Evolutionary conservation across 2,113 vertebrate genomes (phyloP).

Genomic region (Cebidichthys violaceus): DNA sequence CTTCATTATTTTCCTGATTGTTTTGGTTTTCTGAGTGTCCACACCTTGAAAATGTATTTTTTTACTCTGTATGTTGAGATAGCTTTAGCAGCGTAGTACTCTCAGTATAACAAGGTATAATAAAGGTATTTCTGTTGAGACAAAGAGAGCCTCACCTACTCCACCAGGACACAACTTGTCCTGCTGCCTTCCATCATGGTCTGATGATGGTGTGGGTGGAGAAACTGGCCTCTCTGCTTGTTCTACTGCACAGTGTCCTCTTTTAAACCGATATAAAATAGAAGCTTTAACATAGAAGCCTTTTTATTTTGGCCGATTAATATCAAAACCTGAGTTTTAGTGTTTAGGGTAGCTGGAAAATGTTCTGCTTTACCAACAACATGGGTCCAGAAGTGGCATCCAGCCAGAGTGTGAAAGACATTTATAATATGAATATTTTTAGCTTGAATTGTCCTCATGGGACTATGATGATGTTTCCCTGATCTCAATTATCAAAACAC

Average conservation of each 20-base stretch:
- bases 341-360: not conserved
- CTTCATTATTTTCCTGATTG: not conserved
- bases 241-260: not conserved
- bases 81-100: not conserved
- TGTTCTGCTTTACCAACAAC: not conserved
- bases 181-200: not conserved
- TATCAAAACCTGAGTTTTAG: not conserved
- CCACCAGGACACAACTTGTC: not conserved
- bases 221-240: not conserved
- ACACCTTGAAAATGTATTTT: not conserved
- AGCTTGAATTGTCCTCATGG: not conserved
- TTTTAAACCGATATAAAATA: not conserved
- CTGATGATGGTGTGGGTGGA: not conserved
- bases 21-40: not conserved
- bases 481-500: conserved; percentile 8
- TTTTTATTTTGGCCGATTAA: not conserved
- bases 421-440: not conserved
- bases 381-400: not conserved
- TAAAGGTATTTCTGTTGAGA: not conserved
- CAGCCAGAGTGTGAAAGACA: not conserved
- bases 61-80: not conserved
- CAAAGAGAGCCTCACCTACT: not conserved
- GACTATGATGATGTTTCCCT: not conserved
- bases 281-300: too few species aligned
- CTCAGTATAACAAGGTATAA: not conserved